Evolutionary conservation across 2,888 invertebrate species (phyloP).

Genomic region (Gerris lacustris): DNA sequence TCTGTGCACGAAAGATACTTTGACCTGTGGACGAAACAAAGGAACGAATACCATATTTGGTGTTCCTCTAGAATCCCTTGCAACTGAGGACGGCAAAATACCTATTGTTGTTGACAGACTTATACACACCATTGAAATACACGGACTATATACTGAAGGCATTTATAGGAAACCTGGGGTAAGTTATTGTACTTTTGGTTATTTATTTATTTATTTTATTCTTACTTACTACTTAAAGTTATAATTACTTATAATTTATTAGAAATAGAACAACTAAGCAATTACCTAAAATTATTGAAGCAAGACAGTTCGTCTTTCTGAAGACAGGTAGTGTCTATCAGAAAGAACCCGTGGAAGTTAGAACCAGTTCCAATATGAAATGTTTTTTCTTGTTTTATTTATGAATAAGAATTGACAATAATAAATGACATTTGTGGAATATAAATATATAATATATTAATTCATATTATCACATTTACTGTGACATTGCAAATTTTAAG

Average conservation of each 20-base stretch:
- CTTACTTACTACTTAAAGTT: not conserved
- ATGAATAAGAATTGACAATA: too few species aligned
- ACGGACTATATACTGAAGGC: constrained; percentile 83
- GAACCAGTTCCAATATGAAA: too few species aligned
- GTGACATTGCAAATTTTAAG: too few species aligned
- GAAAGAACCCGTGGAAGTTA: too few species aligned
- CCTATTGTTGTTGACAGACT: constrained; percentile 80
- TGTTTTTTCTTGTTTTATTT: too few species aligned
- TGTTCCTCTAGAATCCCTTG: constrained; percentile 59
- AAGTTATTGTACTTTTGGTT: constrained; percentile 37
- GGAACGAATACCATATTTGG: constrained; percentile 58
- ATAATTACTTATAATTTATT: not conserved
- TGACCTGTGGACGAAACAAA: constrained; percentile 25
- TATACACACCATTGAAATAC: constrained; percentile 79
- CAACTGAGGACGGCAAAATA: constrained; percentile 63
- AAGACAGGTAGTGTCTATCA: too few species aligned
- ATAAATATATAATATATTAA: too few species aligned
- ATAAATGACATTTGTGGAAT: too few species aligned
- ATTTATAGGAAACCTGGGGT: constrained; percentile 85
- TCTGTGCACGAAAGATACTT: constrained; percentile 45
- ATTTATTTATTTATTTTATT: constrained; percentile 6
- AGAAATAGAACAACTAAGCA: not conserved
- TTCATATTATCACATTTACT: too few species aligned
- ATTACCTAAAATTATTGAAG: too few species aligned
- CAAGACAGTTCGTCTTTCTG: too few species aligned